Base-by-base conservation (phyloP, 2,888 invertebrate genomes). In the Stenchaetothrips biformis region DNA sequence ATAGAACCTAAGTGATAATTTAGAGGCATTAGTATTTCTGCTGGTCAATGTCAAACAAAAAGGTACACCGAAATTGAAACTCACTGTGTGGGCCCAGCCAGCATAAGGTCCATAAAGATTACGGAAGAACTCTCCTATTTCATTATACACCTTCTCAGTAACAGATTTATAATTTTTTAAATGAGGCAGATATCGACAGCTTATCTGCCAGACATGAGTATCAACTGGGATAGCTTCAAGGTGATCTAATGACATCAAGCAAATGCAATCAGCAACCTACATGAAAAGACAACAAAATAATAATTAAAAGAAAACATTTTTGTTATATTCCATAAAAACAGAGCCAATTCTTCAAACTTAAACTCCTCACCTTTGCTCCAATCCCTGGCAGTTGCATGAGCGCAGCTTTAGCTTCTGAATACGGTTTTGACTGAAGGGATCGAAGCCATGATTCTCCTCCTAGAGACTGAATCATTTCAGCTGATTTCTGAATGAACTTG, bases 181-280 rank as follows among this genome's bases (percentile, higher is more conserved):
- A 85, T 94, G 92, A 0, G 95, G 95, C 83, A 95, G 87, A 85
- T 98, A 98, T 81, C 91, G 89, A 25, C 92, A 90, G 0, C 97
- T 97, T 83, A 99, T 93, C 88, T 97, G 95, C 87, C 93, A 95
- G 47, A 99, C 95, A 85, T 99, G 99, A 0, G 98, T 98, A 87
- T 99, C 99, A 0, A 99, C 94, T 0, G 99, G 99, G 80, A 99
- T 91, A 0, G 97, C 93, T 84, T 93, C 91, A 79, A 95, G 87
- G 86, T 98, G 95, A 81, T 94, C 93, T 79, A 99, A 86, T 0
- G 98, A 97, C 98, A 99, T 99, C 27, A 99, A 89, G 85, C 96
- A 97, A 84, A 99, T 94, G 87, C 99, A 99, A 87, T 99, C 99
- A 0, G 99, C 97, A 25, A 99, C 96, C 94, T 95, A 84, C 62